Percentiles rank a stretch among this genome's conserved stretches.
These are phyloP conservation scores for Conistra vaccinii DNA, from an alignment of 2,888 invertebrate species.

Conservation along the genomic window DNA sequence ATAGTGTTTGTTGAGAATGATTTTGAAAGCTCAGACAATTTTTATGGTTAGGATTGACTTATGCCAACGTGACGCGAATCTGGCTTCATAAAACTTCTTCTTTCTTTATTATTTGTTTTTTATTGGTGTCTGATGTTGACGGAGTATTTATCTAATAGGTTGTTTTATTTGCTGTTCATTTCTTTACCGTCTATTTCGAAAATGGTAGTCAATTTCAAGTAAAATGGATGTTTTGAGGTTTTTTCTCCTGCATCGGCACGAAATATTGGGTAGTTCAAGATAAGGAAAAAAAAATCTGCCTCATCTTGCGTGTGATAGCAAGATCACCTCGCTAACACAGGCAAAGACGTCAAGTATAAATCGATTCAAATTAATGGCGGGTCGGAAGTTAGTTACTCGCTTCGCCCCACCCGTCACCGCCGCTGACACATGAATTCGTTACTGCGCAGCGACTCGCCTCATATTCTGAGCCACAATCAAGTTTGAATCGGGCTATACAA, in stretches of 20 bases:
- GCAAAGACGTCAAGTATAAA: not conserved
- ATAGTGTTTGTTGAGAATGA: constrained; percentile 67
- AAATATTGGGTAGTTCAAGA: not conserved
- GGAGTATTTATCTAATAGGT: not conserved
- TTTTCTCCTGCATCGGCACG: not conserved
- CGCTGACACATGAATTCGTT: too few relatives aligned
- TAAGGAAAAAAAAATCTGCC: not conserved
- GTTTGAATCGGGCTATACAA: too few relatives aligned
- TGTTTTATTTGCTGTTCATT: not conserved
- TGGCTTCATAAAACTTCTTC: constrained; percentile 39
- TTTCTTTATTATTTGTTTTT: constrained; percentile 25
- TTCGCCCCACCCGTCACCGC: too few relatives aligned
- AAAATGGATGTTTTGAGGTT: not conserved
- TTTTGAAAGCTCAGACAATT: constrained; percentile 60
- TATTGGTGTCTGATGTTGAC: constrained; percentile 8
- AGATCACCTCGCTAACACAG: not conserved
- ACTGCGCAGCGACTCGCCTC: too few relatives aligned
- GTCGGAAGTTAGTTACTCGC: too few relatives aligned
- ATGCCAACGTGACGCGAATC: constrained; percentile 56
- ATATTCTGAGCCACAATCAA: too few relatives aligned
- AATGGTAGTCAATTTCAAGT: not conserved
- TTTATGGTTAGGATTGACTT: constrained; percentile 64
- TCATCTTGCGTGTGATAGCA: not conserved
- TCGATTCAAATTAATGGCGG: too few relatives aligned
- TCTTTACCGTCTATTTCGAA: not conserved